Conservation (phyloP, 2,888 invertebrate genomes). For the Oxytorus armatus region DNA sequence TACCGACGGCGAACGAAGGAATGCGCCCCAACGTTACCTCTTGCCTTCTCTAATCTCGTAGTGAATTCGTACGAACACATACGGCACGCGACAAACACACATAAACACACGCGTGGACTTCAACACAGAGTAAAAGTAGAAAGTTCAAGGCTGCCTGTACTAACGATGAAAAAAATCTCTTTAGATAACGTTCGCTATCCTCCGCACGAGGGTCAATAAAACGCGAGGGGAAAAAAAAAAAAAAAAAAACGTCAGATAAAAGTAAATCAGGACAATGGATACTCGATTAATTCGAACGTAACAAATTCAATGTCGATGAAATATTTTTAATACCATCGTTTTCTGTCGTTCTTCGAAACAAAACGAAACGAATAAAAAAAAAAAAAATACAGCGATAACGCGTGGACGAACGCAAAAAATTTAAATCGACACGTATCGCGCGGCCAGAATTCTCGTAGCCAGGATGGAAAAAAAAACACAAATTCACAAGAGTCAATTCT, state of each 20-base stretch:
- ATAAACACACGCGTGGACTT: too few species aligned
- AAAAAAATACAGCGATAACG: too few species aligned
- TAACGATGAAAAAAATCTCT: constrained; percentile 7
- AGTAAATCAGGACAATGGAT: too few species aligned
- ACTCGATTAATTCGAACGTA: too few species aligned
- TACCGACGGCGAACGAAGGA: constrained; percentile 80
- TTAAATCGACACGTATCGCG: too few species aligned
- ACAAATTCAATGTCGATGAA: too few species aligned
- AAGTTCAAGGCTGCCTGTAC: constrained; percentile 30
- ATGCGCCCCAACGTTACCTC: constrained; percentile 77
- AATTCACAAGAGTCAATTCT: constrained; percentile 30
- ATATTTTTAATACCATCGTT: too few species aligned
- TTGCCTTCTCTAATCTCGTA: constrained; percentile 13
- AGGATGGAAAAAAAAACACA: neutral
- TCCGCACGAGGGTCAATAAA: neutral
- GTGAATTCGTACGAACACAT: constrained; percentile 27
- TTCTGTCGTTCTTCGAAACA: too few species aligned
- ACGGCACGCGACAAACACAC: neutral
- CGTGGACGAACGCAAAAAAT: too few species aligned
- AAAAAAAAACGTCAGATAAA: neutral
- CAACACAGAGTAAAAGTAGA: constrained; percentile 20
- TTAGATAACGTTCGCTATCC: neutral
- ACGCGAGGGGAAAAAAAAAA: neutral
- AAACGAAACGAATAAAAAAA: too few species aligned
- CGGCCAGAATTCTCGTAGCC: too few species aligned